Evolutionary conservation across 2,113 vertebrate genomes (phyloP), one percentile per base, ranked within the genome.

Genomic region (Coregonus clupeaformis): DNA sequence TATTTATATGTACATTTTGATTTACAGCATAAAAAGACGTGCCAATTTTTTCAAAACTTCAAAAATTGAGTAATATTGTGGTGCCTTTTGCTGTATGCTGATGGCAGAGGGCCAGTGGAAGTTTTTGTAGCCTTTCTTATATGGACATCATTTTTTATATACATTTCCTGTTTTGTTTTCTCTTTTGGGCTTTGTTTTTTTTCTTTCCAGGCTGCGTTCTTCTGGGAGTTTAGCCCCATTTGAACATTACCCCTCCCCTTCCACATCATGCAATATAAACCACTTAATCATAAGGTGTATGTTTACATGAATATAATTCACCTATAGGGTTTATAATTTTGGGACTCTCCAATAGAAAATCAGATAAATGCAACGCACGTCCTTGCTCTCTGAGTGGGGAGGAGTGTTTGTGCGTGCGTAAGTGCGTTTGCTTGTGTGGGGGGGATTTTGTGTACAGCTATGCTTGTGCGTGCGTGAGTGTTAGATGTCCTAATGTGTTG

Each of bases 1-100:
- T 98, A 98, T 98, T 98, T 98, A 98, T 98, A 98, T 97, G 96
- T 97, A 97, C 96, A 95, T 96, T 97, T 97, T 97, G 95, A 98
- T 97, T 98, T 98, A 94, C 96, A 97, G 96, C 95, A 97, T 97
- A 95, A 94, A 94, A 92, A 96, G 91, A 96, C 92, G 96, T 97
- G 96, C 95, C 96, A 96, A 97, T 96, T 97, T 96, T 98, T 98
- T 98, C 96, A 97, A 96, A 94, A 96, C 93, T 95, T 97, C 90
- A 91, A 92, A 94, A 95, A 96, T 96, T 96, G 95, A 97, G 92
- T 93, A 95, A 95, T 96, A 96, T 98, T 96, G 96, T 98, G 96
- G 97, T 98, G 97, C 97, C 97, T 98, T 98, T 98, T 96, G 96
- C 95, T 97, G 96, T 98, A 95, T 91, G 96, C 95, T 93, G 95